phyloP scores from a whole-genome alignment of 2,113 vertebrate species.

The Saimiri boliviensis region DNA sequence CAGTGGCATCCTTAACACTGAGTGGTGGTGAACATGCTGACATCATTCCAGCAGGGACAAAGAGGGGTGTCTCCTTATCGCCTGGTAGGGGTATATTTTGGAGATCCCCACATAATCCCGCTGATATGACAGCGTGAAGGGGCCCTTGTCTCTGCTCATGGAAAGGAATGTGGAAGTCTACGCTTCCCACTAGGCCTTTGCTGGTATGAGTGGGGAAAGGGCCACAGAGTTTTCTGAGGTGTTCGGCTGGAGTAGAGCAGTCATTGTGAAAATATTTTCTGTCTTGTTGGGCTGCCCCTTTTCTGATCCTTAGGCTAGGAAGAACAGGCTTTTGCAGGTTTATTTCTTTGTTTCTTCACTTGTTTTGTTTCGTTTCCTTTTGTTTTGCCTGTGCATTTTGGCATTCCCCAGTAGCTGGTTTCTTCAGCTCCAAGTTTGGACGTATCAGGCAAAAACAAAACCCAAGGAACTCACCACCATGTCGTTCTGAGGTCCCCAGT shows the following conservation, averaged over 20 bases:
- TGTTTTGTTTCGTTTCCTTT: not conserved
- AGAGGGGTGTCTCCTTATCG: not conserved
- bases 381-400: not conserved
- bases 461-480: not conserved
- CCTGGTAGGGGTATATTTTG: not conserved
- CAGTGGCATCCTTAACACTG: not conserved
- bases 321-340: not conserved
- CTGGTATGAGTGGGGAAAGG: not conserved
- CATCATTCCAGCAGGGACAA: not conserved
- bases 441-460: not conserved
- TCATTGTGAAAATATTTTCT: not conserved
- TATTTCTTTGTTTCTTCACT: not conserved
- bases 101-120: not conserved
- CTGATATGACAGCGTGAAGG: not conserved
- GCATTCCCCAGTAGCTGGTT: not conserved
- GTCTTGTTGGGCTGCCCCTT: not conserved
- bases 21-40: not conserved
- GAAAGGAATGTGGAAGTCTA: not conserved
- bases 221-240: not conserved
- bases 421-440: not conserved
- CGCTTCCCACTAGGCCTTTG: not conserved
- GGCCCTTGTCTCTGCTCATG: not conserved
- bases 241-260: not conserved
- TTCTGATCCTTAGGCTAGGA: not conserved
- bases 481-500: not conserved